Conservation (phyloP, 2,113 vertebrate genomes). For the Lophochroa leadbeateri region DNA sequence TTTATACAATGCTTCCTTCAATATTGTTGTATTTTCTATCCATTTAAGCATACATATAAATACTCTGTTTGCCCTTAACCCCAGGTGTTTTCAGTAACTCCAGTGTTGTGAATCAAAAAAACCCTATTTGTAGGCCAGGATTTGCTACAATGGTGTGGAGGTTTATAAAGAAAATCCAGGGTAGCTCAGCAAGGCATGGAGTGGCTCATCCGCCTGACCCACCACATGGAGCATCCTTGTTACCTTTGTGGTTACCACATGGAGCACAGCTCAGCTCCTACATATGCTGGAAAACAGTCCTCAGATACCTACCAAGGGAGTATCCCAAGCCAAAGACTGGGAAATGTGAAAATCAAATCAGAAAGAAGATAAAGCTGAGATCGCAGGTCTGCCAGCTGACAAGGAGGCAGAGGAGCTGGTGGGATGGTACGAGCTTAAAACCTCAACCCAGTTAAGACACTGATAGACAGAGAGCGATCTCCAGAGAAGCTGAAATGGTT, state of each 20-base stretch:
- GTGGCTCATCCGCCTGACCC: background rate
- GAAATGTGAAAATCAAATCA: background rate
- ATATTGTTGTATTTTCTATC: background rate
- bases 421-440: background rate
- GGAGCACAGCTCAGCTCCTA: background rate
- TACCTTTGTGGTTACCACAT: background rate
- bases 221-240: rapidly evolving
- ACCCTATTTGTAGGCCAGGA: background rate
- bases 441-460: background rate
- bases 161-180: background rate
- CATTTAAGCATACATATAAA: background rate
- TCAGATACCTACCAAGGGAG: background rate
- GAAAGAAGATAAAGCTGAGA: background rate
- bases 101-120: background rate
- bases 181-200: background rate
- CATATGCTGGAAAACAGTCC: background rate
- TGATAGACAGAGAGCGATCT: conserved; percentile 16
- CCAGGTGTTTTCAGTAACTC: background rate
- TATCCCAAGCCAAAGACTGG: no score
- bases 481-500: conserved; percentile 12
- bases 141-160: background rate
- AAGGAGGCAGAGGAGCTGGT: background rate
- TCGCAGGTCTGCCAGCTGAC: background rate
- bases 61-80: background rate
- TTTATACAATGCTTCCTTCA: background rate